Base-by-base conservation (phyloP, 2,797 vertebrate genomes). In the Huso huso region DNA sequence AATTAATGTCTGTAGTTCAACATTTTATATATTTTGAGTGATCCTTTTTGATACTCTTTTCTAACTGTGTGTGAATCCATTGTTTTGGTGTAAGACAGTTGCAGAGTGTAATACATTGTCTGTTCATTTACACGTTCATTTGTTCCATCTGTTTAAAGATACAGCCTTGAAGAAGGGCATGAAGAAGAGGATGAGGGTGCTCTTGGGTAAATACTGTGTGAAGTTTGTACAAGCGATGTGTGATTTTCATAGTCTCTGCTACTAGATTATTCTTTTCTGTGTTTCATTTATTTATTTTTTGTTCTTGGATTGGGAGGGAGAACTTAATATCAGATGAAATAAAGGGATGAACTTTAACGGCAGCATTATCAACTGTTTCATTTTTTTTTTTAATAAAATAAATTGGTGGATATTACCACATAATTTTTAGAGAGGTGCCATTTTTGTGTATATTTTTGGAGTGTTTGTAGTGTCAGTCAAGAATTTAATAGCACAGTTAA, bases 81-180 rank as follows among this genome's bases (percentile, higher is more conserved):
- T 37, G 37, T 37, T 37, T 8, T 53, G 52, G 9, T 53, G 52
- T 53, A 12, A 9, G 9, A 9, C 9, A 53, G 52, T 53, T 8
- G 1, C 9, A 53, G 52, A 11, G 52, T 53, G 12, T 37, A 37
- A 37, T 37, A 37, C 37, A 37, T 37, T 37, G 37, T 37, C 37
- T 37, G 37, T 37, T 37, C 37, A 37, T 37, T 37, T 37, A 15
- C 11, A 11, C 7, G 15, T 58, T 3, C 10, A 58, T 37, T 2
- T 62, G 13, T 62, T 62, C 6, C 18, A 15, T 62, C 23, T 62
- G 48, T 62, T 62, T 23, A 75, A 74, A 9, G 57, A 49, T 58
- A 13, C 12, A 83, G 82, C 68, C 68, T 83, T 51, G 82, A 77
- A 64, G 82, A 82, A 0, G 75, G 61, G 15, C 61, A 81, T 8